Percentiles rank a stretch among this genome's conserved stretches.
These are phyloP conservation scores for Dipodomys stephensi DNA, from an alignment of 2,113 vertebrate species.

Conservation along the genomic window DNA sequence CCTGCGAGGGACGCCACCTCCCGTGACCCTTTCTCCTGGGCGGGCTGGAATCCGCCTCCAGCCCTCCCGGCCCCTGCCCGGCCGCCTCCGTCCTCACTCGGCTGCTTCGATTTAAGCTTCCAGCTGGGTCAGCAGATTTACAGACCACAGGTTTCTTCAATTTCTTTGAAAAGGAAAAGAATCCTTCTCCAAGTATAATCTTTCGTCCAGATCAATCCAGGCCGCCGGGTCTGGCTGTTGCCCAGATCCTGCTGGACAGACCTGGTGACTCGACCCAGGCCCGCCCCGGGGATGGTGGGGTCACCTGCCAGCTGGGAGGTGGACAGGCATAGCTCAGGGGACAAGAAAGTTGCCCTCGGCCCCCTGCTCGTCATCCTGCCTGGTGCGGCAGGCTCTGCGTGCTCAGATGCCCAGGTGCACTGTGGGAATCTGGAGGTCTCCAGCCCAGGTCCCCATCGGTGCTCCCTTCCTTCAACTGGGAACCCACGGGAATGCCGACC, in stretches of 20 bases:
- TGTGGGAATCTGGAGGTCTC: fast-evolving
- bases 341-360: too few relatives aligned
- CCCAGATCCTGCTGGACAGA: not conserved
- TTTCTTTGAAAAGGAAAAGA: constrained; percentile 58
- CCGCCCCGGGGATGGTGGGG: too few relatives aligned
- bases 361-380: fast-evolving
- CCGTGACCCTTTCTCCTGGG: not conserved
- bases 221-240: not conserved
- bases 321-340: not conserved
- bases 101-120: not conserved
- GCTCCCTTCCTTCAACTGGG: not conserved
- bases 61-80: not conserved
- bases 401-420: too few relatives aligned
- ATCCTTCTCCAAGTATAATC: not conserved
- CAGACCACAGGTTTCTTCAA: constrained; percentile 68
- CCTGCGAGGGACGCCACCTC: fast-evolving
- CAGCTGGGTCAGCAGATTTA: constrained; percentile 63
- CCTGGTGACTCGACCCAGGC: fast-evolving
- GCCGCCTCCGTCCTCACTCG: not conserved
- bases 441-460: fast-evolving
- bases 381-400: too few relatives aligned
- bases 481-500: not conserved
- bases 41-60: not conserved
- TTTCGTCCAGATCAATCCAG: not conserved
- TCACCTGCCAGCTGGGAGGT: not conserved